Base-by-base conservation (phyloP, 2,797 vertebrate species). In the Coregonus suidteri region DNA sequence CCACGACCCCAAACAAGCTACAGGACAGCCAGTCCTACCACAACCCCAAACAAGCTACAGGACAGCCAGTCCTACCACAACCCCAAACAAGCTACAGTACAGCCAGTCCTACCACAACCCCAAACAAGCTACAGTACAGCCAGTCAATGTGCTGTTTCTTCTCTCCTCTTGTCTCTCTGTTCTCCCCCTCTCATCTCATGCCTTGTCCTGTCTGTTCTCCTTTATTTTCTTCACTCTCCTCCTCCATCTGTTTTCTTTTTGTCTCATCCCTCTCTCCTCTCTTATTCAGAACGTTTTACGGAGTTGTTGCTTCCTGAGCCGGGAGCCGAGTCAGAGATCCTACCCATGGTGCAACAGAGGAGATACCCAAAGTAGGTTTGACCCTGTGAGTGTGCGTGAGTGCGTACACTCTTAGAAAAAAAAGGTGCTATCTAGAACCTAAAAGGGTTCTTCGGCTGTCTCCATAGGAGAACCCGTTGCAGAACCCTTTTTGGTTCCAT, bases 281-380 rank as follows among this genome's bases (percentile, higher is more conserved):
- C 74, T 86, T 51, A 88, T 65, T 86, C 94, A 99, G 98, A 96
- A 87, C 93, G 95, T 74, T 96, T 99, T 90, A 93, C 95, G 75
- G 94, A 96, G 90, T 92, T 96, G 85, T 87, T 98, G 69, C 93
- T 97, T 84, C 94, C 95, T 79, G 90, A 93, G 79, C 85, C 94
- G 34, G 92, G 87, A 75, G 88, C 89, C 78, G 92, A 94, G 81
- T 78, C 94, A 13, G 96, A 97, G 88, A 95, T 97, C 87, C 95
- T 98, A 88, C 97, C 97, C 84, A 94, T 96, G 90, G 92, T 96
- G 93, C 96, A 95, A 11, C 96, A 98, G 90, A 96, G 95, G 77
- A 94, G 85, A 90, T 96, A 96, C 87, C 97, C 97, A 84, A 97
- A 95, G 97, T 99, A 95, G 84, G 96, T 94, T 82, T 70, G 31